A percentile compares a stretch with the other conserved stretches of the same genome.
These are phyloP conservation scores for Helicorthomorpha holstii DNA, from an alignment of 1,140 invertebrate genomes.

Conservation along the genomic window DNA sequence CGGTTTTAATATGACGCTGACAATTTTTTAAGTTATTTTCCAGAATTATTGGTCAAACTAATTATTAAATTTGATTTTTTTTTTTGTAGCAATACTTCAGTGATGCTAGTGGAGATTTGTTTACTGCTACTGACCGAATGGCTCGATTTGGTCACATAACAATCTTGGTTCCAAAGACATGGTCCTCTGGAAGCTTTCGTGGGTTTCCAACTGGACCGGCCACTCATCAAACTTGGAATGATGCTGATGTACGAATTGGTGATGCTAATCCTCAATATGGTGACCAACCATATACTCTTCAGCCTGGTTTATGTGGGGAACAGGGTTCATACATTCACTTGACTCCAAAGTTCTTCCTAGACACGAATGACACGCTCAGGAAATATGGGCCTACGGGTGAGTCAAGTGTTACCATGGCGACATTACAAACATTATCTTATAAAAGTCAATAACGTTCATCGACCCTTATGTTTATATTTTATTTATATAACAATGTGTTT, in stretches of 20 bases:
- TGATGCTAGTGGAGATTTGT: neutral
- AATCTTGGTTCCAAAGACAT: neutral
- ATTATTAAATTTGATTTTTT: too few species aligned
- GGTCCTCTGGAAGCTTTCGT: neutral
- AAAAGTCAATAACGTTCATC: too few species aligned
- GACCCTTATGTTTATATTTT: too few species aligned
- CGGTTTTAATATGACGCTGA: too few species aligned
- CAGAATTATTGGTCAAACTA: too few species aligned
- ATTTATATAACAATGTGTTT: too few species aligned
- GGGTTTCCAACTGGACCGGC: too few species aligned
- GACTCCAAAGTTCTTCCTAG: constrained; percentile 1
- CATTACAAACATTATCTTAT: too few species aligned
- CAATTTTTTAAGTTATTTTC: too few species aligned
- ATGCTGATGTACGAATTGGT: neutral
- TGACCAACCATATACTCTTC: neutral
- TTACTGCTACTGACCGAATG: neutral
- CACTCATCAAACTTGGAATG: neutral
- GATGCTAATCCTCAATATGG: neutral
- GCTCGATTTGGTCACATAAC: neutral
- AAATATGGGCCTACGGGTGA: neutral
- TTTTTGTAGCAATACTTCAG: neutral
- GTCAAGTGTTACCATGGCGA: too few species aligned
- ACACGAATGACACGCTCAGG: constrained; percentile 27
- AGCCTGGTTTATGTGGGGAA: neutral
- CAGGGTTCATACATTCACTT: neutral